A percentile compares a stretch with the other conserved stretches of the same genome.
These are phyloP conservation scores for Psittacus erithacus DNA, from an alignment of 2,113 vertebrate genomes.

Conservation along the genomic window DNA sequence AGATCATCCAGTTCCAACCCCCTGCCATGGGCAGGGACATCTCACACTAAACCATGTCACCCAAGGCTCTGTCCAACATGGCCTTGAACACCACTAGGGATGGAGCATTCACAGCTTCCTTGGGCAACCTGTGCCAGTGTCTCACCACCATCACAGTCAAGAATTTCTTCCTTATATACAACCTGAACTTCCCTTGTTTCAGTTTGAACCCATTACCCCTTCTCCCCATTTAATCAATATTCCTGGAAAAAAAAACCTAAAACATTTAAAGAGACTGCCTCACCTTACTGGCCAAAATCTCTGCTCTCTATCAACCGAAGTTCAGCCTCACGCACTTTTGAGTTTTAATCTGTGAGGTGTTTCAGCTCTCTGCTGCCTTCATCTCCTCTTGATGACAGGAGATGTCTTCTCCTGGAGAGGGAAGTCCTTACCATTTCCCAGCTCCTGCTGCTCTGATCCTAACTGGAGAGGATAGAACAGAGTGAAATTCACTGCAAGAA, in stretches of 20 bases:
- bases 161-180: not conserved
- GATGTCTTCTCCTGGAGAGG: not conserved
- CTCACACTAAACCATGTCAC: too few relatives aligned
- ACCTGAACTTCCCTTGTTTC: not conserved
- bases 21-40: too few relatives aligned
- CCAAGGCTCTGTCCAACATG: not conserved
- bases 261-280: not conserved
- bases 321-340: not conserved
- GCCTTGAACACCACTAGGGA: not conserved
- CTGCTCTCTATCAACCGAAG: not conserved
- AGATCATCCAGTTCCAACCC: too few relatives aligned
- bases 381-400: not conserved
- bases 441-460: not conserved
- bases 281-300: not conserved
- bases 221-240: not conserved
- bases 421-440: not conserved
- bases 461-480: not conserved
- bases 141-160: not conserved
- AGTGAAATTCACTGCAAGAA: not conserved
- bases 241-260: fast-evolving
- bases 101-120: not conserved
- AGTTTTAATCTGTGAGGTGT: not conserved
- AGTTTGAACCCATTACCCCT: not conserved
- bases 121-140: not conserved
- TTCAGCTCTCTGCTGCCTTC: not conserved